phyloP scores from a whole-genome alignment of 1,140 invertebrate species.

The Ostrea denselamellosa region DNA sequence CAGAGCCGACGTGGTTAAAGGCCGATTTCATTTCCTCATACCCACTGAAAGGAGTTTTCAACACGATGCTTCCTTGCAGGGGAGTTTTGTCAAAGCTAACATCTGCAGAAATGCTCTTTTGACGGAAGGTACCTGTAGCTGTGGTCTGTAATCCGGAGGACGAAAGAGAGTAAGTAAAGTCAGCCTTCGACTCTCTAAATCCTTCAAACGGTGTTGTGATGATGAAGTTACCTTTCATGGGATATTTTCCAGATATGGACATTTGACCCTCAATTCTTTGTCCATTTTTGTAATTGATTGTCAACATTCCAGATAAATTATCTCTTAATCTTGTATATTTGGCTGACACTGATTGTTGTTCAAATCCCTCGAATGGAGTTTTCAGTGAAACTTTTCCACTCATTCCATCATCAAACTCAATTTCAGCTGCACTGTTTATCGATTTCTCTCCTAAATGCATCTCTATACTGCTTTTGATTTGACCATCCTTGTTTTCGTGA shows the following conservation, averaged over 20 bases:
- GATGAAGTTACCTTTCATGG: constrained; percentile 5
- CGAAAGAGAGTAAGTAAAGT: constrained; percentile 13
- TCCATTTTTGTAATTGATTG: neutral
- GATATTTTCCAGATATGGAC: neutral
- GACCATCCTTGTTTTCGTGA: neutral
- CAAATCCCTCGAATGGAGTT: too few relatives aligned
- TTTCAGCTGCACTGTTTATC: neutral
- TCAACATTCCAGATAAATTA: neutral
- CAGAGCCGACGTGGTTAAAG: neutral
- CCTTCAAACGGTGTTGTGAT: constrained; percentile 50
- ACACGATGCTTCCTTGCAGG: neutral
- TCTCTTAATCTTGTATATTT: too few relatives aligned
- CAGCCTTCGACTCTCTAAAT: constrained; percentile 35
- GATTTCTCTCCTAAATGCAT: neutral
- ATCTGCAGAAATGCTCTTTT: neutral
- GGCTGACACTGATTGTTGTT: too few relatives aligned
- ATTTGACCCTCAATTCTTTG: neutral
- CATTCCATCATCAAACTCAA: constrained; percentile 7
- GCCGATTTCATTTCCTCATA: constrained; percentile 19
- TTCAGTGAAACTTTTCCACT: too few relatives aligned
- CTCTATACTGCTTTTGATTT: neutral
- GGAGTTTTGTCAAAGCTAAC: neutral
- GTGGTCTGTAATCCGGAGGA: neutral
- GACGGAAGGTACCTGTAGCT: neutral
- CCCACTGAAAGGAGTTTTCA: constrained; percentile 41